Evolutionary conservation across 2,888 invertebrate genomes (phyloP).

Genomic region (Chydorus sphaericus): DNA sequence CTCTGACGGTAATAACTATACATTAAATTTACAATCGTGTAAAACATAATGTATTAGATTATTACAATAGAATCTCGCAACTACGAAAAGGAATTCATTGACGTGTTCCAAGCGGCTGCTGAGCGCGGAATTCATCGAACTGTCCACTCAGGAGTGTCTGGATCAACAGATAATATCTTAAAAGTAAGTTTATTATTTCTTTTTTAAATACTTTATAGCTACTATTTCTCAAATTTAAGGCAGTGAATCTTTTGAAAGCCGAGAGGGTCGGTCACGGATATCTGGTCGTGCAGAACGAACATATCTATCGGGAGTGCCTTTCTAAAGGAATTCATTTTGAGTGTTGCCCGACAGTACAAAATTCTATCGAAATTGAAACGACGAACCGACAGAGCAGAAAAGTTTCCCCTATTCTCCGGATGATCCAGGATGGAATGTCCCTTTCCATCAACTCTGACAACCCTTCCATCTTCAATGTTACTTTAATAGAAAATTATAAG

Average conservation of each 20-base stretch:
- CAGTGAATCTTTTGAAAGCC: conserved; percentile 34
- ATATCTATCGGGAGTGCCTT: conserved; percentile 28
- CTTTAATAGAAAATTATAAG: conserved; percentile 33
- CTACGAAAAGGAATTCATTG: conserved; percentile 20
- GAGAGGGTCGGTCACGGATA: conserved; percentile 43
- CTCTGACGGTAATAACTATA: no score
- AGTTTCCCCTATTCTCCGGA: conserved; percentile 34
- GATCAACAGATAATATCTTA: conserved; percentile 29
- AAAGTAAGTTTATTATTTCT: conserved; percentile 18
- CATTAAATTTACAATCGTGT: no score
- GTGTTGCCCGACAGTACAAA: conserved; percentile 37
- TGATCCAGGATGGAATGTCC: conserved; percentile 37
- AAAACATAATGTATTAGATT: no score
- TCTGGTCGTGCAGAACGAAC: conserved; percentile 31
- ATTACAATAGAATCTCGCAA: conserved; percentile 16
- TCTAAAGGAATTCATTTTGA: conserved; percentile 33
- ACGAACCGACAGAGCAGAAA: no score
- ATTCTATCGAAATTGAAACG: conserved; percentile 37
- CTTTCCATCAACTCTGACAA: conserved; percentile 43
- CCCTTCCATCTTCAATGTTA: conserved; percentile 35
- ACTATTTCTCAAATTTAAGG: conserved; percentile 25
- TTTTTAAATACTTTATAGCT: background rate
- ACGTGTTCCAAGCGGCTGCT: conserved; percentile 30
- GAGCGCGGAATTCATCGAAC: conserved; percentile 36
- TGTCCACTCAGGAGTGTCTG: conserved; percentile 40